Base-by-base conservation (phyloP, 2,888 invertebrate species). In the Spodoptera exigua region DNA sequence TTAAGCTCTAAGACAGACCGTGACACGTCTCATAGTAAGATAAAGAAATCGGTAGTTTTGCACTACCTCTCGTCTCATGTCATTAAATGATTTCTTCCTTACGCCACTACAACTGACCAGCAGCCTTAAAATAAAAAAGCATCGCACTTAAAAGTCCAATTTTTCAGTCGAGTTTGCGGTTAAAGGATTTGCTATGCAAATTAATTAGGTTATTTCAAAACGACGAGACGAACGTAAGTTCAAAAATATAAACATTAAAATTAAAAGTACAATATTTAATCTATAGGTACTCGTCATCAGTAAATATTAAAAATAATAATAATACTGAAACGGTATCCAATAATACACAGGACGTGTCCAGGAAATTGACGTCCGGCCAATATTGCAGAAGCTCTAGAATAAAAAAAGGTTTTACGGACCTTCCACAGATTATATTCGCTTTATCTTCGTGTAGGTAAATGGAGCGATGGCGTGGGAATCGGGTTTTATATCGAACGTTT, bases 331-430 rank as follows among this genome's bases (percentile, higher is more conserved):
- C 37, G 12, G 13, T 44, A 47, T 27, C 13, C 27, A 17, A 58
- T 35, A 56, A 40, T 13, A 63, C 10, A 66, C 40, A 45, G 48
- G 32, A 49, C 12, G 27, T 46, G 14, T 9, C 12, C 34, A 46
- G 53, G 53, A 67, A 65, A 67, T 61, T 67, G 34, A 61, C 34
- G 14, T 67, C 61, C 37, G 34, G 34, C 34, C 48, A 41, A 54
- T 49, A 54, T 41, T 45, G 21, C 37, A 37, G 34, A 35, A 44
- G 13, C 39, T 35, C 13, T 44, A 7, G 13, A 40, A 48, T 52
- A 52, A 44, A 52, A 44, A 46, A 52, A 39, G 17, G 16, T 47
- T 27, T 36, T 57, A 9, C 44, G 13, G 12, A 16, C 2, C 7
- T 32, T 47, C 4, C 3, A 34, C 13, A 44, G 43, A 44, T 60